Evolutionary conservation across 2,888 invertebrate genomes (phyloP).

Genomic region (Acanthosepion lycidas): DNA sequence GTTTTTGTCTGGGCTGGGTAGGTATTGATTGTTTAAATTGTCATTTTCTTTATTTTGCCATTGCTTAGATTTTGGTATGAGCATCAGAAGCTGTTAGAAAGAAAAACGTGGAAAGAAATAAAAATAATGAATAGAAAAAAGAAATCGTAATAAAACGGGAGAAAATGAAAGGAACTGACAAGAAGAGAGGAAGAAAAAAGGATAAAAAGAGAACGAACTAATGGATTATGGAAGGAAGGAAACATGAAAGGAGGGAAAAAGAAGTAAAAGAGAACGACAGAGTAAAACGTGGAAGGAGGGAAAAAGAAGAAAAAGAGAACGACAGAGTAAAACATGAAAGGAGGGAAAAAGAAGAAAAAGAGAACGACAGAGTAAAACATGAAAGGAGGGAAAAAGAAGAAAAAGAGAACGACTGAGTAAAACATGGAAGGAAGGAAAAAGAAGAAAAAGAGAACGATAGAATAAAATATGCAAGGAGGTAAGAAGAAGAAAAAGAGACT

Average conservation of each 20-base stretch:
- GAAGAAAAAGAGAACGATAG: no score
- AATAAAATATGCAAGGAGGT: no score
- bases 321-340: no score
- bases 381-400: no score
- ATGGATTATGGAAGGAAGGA: no score
- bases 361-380: no score
- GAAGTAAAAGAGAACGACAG: background rate
- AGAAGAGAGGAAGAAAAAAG: background rate
- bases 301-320: no score
- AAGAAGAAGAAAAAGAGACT: no score
- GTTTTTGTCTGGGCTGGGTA: background rate
- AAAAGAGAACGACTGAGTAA: no score
- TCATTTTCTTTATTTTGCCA: background rate
- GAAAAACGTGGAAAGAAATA: background rate
- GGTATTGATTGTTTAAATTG: background rate
- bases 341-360: no score
- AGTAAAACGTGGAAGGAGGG: no score
- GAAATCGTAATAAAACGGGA: background rate
- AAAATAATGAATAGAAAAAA: background rate
- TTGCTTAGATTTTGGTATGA: background rate
- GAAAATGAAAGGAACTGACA: background rate
- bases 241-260: no score
- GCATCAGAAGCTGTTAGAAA: background rate
- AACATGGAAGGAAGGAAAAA: background rate
- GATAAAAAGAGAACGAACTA: background rate